Base-by-base conservation (phyloP, 1,140 invertebrate species). In the Coenobita brevimanus region DNA sequence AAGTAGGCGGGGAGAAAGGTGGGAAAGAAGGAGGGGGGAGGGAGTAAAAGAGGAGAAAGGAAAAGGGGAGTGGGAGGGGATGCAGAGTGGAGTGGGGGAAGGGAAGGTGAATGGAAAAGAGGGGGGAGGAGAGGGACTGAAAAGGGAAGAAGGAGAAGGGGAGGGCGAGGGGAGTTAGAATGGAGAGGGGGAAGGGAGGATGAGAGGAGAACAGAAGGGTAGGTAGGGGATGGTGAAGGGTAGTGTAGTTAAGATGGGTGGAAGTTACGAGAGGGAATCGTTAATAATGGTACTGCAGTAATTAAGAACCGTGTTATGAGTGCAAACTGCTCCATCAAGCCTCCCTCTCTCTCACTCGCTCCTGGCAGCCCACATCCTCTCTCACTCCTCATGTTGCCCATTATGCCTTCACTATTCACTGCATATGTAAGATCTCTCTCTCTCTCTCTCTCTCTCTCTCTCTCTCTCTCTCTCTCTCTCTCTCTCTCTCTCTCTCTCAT, bases 261-360 rank as follows among this genome's bases (percentile, higher is more conserved):
- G 21, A 43, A 38, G 30, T 24, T 33, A 38, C n/a, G 27, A 81
- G 30, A 36, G 43, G 57, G 79, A 82, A 17, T 85, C 83, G 78
- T 85, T 85, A 85, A 85, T 85, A 85, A 85, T 85, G 67, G 83
- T 85, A 85, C 83, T 85, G 83, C 73, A 85, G 83, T 85, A 85
- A 85, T 85, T 85, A 85, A 85, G 83, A 67, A n/a, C 73, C 83
- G 54, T 85, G 83, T 85, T 85, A 85, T 78, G 83, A 85, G 73
- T 76, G 83, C 83, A 85, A 78, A 85, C 83, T 85, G 73, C 83
- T 85, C 54, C 83, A 85, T 85, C 83, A 78, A 30, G 54, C 30
- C 67, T 60, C 67, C 54, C 80, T 71, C 82, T 62, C 46, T 75
- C 71, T 84, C 82, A 76, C 82, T 85, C n/a, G n/a, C n/a, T n/a